phyloP scores from a whole-genome alignment of 2,888 invertebrate species.

The Amitus sp. region DNA sequence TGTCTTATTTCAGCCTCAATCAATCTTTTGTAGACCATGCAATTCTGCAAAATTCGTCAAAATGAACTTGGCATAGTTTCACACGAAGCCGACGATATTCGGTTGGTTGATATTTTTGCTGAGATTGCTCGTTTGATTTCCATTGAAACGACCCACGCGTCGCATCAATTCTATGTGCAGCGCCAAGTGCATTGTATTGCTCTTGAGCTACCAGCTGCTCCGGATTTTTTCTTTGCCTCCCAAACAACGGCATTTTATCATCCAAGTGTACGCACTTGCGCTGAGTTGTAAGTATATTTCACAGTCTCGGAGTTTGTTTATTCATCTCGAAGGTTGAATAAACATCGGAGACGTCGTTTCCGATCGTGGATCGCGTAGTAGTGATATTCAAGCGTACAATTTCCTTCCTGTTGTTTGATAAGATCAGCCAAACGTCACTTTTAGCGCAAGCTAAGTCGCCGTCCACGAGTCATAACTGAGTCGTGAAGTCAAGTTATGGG shows the following conservation, averaged over 20 bases:
- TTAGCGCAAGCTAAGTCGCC: conserved; percentile 14
- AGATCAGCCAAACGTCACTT: conserved; percentile 17
- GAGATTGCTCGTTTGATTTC: too few relatives aligned
- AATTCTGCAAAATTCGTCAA: too few relatives aligned
- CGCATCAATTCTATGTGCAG: too few relatives aligned
- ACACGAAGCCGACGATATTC: too few relatives aligned
- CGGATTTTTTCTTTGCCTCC: background rate
- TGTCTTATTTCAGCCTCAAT: too few relatives aligned
- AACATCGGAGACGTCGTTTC: conserved; percentile 10
- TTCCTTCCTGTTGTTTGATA: conserved; percentile 17
- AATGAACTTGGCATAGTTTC: too few relatives aligned
- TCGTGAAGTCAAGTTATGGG: conserved; percentile 16
- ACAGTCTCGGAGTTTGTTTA: background rate
- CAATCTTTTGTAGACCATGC: too few relatives aligned
- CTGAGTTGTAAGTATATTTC: background rate
- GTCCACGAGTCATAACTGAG: conserved; percentile 44
- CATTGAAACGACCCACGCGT: too few relatives aligned
- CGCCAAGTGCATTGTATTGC: too few relatives aligned
- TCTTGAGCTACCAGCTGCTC: too few relatives aligned
- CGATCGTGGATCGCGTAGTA: conserved; percentile 10
- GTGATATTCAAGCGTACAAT: conserved; percentile 10
- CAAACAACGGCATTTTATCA: background rate
- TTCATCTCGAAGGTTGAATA: conserved; percentile 1
- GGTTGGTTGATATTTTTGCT: too few relatives aligned
- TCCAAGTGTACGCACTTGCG: background rate